phyloP scores from a whole-genome alignment of 2,113 vertebrate genomes.

The Hemicordylus capensis region DNA sequence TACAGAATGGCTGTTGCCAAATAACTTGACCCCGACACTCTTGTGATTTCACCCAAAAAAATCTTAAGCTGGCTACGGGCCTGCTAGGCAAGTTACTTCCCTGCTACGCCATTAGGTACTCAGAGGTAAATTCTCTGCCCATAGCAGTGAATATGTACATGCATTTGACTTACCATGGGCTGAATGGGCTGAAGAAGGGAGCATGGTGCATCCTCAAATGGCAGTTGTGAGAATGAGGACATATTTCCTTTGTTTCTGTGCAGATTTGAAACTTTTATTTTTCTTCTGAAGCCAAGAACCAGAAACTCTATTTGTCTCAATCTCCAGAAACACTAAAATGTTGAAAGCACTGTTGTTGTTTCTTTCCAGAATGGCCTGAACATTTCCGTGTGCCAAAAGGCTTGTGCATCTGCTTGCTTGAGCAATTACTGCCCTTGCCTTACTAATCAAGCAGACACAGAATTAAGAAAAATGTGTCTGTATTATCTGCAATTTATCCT shows the following conservation, averaged over 20 bases:
- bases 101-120: too few relatives aligned
- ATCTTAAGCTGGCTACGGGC: too few relatives aligned
- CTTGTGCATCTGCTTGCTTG: rapidly evolving
- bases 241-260: background rate
- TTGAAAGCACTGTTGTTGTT: background rate
- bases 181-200: background rate
- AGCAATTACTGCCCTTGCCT: background rate
- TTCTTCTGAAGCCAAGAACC: background rate
- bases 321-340: background rate
- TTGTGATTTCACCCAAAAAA: too few relatives aligned
- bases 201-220: background rate
- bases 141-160: background rate
- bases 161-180: background rate
- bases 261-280: background rate
- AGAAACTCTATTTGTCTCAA: background rate
- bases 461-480: background rate
- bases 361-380: background rate
- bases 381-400: background rate
- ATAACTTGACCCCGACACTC: too few relatives aligned
- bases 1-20: too few relatives aligned
- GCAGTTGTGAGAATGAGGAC: background rate
- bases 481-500: background rate
- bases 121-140: background rate
- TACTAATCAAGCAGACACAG: background rate
- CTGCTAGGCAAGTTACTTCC: too few relatives aligned